Conservation (phyloP, 2,797 vertebrate species). For the Chiroxiphia lanceolata region DNA sequence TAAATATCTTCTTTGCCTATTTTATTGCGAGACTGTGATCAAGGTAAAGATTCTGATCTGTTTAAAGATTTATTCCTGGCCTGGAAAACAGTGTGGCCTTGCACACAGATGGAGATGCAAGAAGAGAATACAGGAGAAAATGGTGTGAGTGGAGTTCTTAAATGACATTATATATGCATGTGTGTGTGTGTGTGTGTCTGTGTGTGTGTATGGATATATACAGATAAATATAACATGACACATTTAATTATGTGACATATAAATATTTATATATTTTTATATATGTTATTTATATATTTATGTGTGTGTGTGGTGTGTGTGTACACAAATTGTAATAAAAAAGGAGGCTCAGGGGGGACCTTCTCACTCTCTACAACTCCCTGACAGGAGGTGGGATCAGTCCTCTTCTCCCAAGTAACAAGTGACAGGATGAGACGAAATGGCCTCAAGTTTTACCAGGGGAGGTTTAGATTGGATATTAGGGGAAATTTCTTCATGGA, state of each 20-base stretch:
- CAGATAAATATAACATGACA: not conserved
- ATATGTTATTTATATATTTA: not conserved
- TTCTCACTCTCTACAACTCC: no score
- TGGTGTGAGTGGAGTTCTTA: not conserved
- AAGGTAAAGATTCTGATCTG: not conserved
- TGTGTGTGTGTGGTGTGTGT: not conserved
- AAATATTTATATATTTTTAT: not conserved
- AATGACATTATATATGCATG: no score
- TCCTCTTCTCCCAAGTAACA: not conserved
- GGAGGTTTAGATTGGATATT: not conserved
- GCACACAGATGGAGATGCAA: not conserved
- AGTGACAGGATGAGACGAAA: not conserved
- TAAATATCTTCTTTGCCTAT: not conserved
- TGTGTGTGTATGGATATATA: accelerated
- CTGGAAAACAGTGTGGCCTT: not conserved
- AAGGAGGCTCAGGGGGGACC: not conserved
- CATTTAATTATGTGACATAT: not conserved
- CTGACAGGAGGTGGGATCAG: not conserved
- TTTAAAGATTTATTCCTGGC: not conserved
- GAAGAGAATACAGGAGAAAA: not conserved
- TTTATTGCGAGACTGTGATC: not conserved
- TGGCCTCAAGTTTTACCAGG: not conserved
- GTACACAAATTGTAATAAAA: not conserved
- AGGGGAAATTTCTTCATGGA: not conserved
- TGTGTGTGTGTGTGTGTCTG: no score